Percentiles rank a stretch among this genome's conserved stretches.
Evolutionary conservation across 2,113 vertebrate species (phyloP).

Genomic region (Thymallus thymallus): DNA sequence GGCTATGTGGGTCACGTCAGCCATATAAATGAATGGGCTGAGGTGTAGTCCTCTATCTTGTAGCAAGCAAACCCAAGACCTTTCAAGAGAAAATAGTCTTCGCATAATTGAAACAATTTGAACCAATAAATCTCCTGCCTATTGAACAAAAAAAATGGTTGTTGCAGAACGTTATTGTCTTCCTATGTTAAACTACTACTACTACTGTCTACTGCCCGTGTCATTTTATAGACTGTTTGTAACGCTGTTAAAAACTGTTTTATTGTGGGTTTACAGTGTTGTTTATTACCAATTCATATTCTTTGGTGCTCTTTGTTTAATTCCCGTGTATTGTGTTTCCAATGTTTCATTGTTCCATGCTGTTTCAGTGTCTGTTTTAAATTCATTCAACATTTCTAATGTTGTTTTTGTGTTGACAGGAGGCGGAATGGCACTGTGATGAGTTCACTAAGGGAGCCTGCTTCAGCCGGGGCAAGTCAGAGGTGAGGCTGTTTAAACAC

Average conservation of each 20-base stretch:
- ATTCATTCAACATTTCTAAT: neutral
- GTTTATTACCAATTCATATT: too few relatives aligned
- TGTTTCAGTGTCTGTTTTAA: neutral
- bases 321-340: too few relatives aligned
- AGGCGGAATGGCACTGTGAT: conserved; percentile 90
- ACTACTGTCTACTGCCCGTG: too few relatives aligned
- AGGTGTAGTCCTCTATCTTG: neutral
- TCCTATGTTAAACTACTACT: too few relatives aligned
- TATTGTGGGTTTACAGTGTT: too few relatives aligned
- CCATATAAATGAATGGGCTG: neutral
- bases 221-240: too few relatives aligned
- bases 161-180: too few relatives aligned
- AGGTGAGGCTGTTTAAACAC: conserved; percentile 74
- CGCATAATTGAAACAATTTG: too few relatives aligned
- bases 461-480: conserved; percentile 94
- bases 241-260: too few relatives aligned
- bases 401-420: conserved; percentile 69
- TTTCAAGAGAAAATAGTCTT: neutral
- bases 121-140: too few relatives aligned
- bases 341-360: neutral
- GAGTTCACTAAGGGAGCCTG: conserved; percentile 92
- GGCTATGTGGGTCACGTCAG: neutral
- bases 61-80: neutral
- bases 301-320: too few relatives aligned
- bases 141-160: too few relatives aligned